Base-by-base conservation (phyloP, 2,797 vertebrate species). In the Chaunax sp. region DNA sequence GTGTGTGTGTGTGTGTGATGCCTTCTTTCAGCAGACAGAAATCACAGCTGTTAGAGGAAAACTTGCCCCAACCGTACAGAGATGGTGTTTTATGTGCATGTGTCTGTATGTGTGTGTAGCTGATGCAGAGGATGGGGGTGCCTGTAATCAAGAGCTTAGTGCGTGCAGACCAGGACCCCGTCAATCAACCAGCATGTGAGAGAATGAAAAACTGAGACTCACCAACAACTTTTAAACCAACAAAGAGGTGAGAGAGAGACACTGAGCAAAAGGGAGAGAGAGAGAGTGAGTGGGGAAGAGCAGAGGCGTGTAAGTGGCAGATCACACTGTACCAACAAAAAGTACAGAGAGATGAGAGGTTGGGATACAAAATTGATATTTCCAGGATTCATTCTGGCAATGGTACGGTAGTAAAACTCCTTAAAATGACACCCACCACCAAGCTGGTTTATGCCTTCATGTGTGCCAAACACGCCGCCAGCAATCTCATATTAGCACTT, bases 101-200 rank as follows among this genome's bases (percentile, higher is more conserved):
- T 20, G 57, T 64, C 62, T 51, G 33, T 72, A 47, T 67, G 72
- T 80, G 78, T 66, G 72, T 75, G 67, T 70, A 65, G 58, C 78
- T 68, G 86, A 77, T 83, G 80, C 23, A 38, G 57, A 80, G 72
- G 77, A 74, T 87, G 84, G 89, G 89, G 90, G 90, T 78, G 92
- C 80, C 83, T 75, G 91, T 93, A 92, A 94, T 94, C 91, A 89
- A 93, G 92, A 86, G 73, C 85, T 86, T 86, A 94, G 89, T 90
- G 84, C 73, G 81, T 82, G 76, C 89, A 77, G 81, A 93, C 92
- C 94, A 95, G 90, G 88, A 92, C 90, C 92, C 93, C 88, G 95
- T 92, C 95, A 95, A 92, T 96, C 95, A 95, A 83, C 66, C 56
- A 52, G 70, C 64, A 10, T 83, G 77, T 79, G 86, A 89, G 69